Conservation (phyloP, 2,113 vertebrate genomes). For the Hemiprocne comata region DNA sequence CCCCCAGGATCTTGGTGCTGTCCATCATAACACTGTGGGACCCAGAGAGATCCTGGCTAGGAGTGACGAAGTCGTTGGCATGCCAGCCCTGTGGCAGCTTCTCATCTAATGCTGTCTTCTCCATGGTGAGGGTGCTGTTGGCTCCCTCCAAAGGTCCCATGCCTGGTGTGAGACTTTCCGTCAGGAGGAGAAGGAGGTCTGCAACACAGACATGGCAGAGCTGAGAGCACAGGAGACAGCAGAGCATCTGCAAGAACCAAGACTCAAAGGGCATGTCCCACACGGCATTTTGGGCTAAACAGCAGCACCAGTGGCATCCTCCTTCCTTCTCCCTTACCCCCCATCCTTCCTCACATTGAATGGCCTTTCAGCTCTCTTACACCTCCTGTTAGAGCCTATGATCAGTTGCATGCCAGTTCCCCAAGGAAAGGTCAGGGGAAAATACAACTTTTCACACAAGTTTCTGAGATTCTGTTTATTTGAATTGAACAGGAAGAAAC, state of each 20-base stretch:
- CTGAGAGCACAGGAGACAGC: background rate
- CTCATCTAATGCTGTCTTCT: conserved; percentile 55
- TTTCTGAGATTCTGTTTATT: background rate
- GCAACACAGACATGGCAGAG: conserved; percentile 10
- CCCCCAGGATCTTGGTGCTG: conserved; percentile 86
- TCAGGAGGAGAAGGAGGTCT: background rate
- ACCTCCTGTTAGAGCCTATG: background rate
- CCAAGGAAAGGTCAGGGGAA: background rate
- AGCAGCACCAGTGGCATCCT: background rate
- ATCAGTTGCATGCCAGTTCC: background rate
- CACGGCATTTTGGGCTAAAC: background rate
- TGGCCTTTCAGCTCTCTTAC: background rate
- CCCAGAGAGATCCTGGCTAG: conserved; percentile 65
- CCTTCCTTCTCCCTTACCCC: background rate
- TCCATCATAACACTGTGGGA: conserved; percentile 82
- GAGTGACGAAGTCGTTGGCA: conserved; percentile 58
- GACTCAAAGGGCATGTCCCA: background rate
- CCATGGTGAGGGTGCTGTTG: conserved; percentile 79
- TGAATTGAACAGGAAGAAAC: background rate
- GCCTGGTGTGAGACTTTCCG: background rate
- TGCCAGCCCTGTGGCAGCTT: conserved; percentile 49
- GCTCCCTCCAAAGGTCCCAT: conserved; percentile 80
- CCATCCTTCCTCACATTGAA: background rate
- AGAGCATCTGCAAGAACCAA: background rate
- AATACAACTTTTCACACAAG: background rate